These are phyloP conservation scores for Nemoura dubitans DNA, from an alignment of 2,888 invertebrate genomes.

Conservation along the genomic window DNA sequence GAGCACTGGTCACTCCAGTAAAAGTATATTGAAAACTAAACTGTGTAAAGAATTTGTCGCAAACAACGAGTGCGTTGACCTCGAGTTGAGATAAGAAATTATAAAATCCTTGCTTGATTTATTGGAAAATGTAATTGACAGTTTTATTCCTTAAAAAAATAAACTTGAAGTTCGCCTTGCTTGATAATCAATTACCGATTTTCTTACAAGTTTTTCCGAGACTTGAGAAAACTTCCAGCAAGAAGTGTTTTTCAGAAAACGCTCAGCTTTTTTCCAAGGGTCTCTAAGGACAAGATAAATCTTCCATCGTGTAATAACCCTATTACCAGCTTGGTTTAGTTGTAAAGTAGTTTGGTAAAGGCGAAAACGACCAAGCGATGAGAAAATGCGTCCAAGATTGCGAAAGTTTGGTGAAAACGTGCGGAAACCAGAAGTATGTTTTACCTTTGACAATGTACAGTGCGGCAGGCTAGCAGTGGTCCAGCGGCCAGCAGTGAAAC, in stretches of 20 bases:
- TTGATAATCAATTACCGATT: conserved; percentile 28
- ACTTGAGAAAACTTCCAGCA: background rate
- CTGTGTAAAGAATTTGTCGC: too few relatives aligned
- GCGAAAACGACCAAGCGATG: conserved; percentile 2
- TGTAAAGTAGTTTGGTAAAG: conserved; percentile 22
- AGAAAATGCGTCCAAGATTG: conserved; percentile 27
- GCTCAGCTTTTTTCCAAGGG: conserved; percentile 27
- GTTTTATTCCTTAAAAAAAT: background rate
- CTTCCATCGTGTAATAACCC: conserved; percentile 25
- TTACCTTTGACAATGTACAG: conserved; percentile 13
- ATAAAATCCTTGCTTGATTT: background rate
- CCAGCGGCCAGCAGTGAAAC: background rate
- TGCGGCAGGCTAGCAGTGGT: background rate
- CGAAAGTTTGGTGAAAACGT: conserved; percentile 21
- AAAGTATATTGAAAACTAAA: too few relatives aligned
- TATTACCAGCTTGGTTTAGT: background rate
- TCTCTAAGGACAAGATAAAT: conserved; percentile 33
- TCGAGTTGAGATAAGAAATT: background rate
- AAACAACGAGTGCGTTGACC: background rate
- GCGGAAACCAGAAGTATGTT: background rate
- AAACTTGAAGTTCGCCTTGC: background rate
- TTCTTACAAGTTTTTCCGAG: background rate
- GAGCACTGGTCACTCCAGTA: too few relatives aligned
- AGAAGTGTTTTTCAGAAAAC: background rate
- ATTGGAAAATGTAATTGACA: conserved; percentile 5